A percentile compares a stretch with the other conserved stretches of the same genome.
phyloP scores from a whole-genome alignment of 2,888 invertebrate species.

The Tetranychus piercei region DNA sequence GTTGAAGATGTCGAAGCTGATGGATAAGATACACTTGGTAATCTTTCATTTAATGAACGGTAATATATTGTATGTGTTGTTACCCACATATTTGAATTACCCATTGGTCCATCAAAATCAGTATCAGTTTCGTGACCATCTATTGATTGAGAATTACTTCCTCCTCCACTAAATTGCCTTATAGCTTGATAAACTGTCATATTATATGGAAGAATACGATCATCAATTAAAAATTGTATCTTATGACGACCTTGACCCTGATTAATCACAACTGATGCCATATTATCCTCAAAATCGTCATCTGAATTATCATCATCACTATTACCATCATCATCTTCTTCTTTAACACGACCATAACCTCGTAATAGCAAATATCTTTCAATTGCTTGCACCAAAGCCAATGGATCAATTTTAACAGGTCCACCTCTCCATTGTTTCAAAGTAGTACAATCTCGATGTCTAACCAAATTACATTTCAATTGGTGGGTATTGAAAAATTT shows the following conservation, averaged over 20 bases:
- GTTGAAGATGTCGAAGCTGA: not conserved
- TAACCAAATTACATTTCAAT: slow-evolving; percentile 91
- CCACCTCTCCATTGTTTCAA: slow-evolving; percentile 96
- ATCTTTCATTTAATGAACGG: slow-evolving; percentile 17
- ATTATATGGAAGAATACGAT: slow-evolving; percentile 81
- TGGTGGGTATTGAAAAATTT: slow-evolving; percentile 98
- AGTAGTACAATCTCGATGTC: slow-evolving; percentile 83
- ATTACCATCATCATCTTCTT: slow-evolving; percentile 38
- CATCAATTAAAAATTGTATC: slow-evolving; percentile 86
- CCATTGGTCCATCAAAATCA: slow-evolving; percentile 56
- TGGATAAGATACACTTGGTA: not conserved
- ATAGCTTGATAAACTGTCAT: slow-evolving; percentile 99
- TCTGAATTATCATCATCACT: slow-evolving; percentile 84
- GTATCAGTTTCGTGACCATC: slow-evolving; percentile 64
- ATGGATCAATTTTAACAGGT: slow-evolving; percentile 91
- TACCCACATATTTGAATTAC: slow-evolving; percentile 82
- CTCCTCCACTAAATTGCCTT: slow-evolving; percentile 54
- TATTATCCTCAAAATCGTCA: slow-evolving; percentile 85
- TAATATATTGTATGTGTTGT: slow-evolving; percentile 81
- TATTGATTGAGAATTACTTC: slow-evolving; percentile 35
- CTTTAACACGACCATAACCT: slow-evolving; percentile 58
- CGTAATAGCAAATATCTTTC: slow-evolving; percentile 79
- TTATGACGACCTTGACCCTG: slow-evolving; percentile 67
- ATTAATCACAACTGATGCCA: slow-evolving; percentile 48
- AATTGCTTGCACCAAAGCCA: slow-evolving; percentile 95